phyloP scores from a whole-genome alignment of 2,113 vertebrate species.

The Dicentrarchus labrax region DNA sequence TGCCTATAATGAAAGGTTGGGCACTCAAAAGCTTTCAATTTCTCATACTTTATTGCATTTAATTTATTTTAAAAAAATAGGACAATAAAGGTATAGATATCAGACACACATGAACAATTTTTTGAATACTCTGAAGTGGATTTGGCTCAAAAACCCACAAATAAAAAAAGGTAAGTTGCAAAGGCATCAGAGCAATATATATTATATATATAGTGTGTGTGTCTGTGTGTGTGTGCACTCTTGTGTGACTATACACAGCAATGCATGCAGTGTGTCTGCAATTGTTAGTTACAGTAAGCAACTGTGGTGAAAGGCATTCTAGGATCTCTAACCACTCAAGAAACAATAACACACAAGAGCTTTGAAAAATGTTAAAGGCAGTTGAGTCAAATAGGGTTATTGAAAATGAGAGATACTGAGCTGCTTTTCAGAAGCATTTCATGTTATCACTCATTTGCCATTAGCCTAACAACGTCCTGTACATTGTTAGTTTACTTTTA shows the following conservation, averaged over 20 bases:
- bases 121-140: background rate
- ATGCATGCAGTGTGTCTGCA: background rate
- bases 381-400: background rate
- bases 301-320: background rate
- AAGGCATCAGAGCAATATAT: background rate
- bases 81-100: background rate
- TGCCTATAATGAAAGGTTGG: background rate
- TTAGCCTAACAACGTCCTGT: no score
- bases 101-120: background rate
- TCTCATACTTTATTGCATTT: background rate
- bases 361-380: background rate
- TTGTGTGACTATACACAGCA: background rate
- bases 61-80: conserved; percentile 17
- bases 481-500: background rate
- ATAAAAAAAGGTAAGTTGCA: background rate
- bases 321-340: background rate
- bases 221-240: background rate
- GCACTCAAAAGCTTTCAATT: background rate
- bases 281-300: background rate
- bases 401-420: background rate
- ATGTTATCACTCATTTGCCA: background rate
- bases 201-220: no score
- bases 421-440: background rate
- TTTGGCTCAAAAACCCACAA: background rate
- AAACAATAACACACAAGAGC: background rate